phyloP scores from a whole-genome alignment of 2,797 vertebrate genomes.

The Chaenodraco wilsoni region DNA sequence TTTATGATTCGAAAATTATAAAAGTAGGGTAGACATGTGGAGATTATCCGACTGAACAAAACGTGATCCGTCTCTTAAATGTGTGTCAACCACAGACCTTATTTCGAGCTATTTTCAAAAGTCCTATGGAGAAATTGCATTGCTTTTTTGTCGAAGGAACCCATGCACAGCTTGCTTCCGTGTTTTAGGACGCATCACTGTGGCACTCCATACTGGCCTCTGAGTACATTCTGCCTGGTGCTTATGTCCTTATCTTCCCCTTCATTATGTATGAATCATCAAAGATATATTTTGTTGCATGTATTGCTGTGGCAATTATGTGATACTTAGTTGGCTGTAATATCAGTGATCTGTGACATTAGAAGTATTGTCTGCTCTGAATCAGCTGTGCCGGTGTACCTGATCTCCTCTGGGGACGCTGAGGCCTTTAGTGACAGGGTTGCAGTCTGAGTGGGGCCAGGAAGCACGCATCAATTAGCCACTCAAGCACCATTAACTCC shows the following conservation, averaged over 20 bases:
- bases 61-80: too few species aligned
- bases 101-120: too few species aligned
- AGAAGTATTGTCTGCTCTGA: not conserved
- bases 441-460: constrained; percentile 50
- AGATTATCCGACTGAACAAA: too few species aligned
- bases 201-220: not conserved
- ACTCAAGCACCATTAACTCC: constrained; percentile 54
- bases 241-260: constrained; percentile 17
- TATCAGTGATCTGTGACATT: constrained; percentile 5
- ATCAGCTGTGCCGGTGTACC: constrained; percentile 10
- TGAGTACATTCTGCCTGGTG: not conserved
- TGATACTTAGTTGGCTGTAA: not conserved
- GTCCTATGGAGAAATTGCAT: too few species aligned
- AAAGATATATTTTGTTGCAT: constrained; percentile 4
- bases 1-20: too few species aligned
- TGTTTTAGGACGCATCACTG: too few species aligned
- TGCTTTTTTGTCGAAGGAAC: too few species aligned
- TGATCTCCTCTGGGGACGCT: constrained; percentile 38
- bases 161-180: too few species aligned
- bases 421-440: constrained; percentile 34
- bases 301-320: not conserved
- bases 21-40: too few species aligned
- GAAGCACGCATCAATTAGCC: constrained; percentile 37
- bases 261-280: constrained; percentile 15
- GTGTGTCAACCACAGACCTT: too few species aligned